Percentiles rank a stretch among this genome's conserved stretches.
Conservation (phyloP, 1,140 invertebrate species). For the Macrocentrus cingulum region DNA sequence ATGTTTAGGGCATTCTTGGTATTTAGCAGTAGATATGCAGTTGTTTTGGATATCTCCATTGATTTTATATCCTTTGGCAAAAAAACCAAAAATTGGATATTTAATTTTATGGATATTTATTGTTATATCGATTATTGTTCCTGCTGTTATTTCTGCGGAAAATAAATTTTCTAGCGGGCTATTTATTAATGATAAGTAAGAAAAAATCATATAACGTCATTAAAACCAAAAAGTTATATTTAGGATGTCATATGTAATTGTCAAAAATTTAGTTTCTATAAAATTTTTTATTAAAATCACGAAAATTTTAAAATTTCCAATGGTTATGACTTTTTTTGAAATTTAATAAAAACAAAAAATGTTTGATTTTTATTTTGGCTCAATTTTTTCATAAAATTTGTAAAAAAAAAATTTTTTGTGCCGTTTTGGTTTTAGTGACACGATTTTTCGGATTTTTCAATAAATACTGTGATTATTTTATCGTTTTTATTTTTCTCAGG, state of each 20-base stretch:
- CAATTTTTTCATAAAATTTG: no score
- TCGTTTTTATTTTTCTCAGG: not conserved
- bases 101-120: constrained; percentile 22
- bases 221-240: no score
- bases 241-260: not conserved
- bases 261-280: no score
- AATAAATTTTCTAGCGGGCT: constrained; percentile 25
- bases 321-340: no score
- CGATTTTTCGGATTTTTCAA: no score
- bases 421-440: no score
- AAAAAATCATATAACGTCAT: not conserved
- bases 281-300: no score
- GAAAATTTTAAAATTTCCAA: no score
- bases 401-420: no score
- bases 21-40: constrained; percentile 53
- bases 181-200: constrained; percentile 1
- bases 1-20: constrained; percentile 54
- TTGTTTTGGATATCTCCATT: constrained; percentile 47
- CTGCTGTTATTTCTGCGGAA: constrained; percentile 13
- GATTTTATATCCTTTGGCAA: constrained; percentile 42
- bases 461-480: no score
- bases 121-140: constrained; percentile 19
- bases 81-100: constrained; percentile 33
- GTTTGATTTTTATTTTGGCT: no score
- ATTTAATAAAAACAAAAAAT: no score